Conservation (phyloP, 2,888 invertebrate genomes). For the Margaritifera margaritifera region DNA sequence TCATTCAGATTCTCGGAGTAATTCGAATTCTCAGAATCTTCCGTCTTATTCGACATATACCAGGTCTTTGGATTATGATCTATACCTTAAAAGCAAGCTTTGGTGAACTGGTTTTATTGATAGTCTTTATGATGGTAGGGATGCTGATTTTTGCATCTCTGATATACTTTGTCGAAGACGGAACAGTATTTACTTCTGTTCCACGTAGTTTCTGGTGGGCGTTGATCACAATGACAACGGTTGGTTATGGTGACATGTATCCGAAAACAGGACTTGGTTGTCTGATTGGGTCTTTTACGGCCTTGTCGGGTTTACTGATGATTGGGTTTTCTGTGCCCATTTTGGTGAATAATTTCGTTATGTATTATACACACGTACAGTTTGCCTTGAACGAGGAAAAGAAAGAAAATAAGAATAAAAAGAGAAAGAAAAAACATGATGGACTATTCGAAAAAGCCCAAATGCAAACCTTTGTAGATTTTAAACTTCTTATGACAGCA, state of each 20-base stretch:
- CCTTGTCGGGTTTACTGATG: conserved; percentile 61
- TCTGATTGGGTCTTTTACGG: conserved; percentile 61
- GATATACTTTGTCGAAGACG: conserved; percentile 64
- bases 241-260: conserved; percentile 68
- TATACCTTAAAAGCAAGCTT: conserved; percentile 65
- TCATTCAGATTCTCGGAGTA: conserved; percentile 55
- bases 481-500: too few species aligned
- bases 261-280: conserved; percentile 56
- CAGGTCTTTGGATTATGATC: conserved; percentile 65
- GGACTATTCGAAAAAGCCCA: too few species aligned
- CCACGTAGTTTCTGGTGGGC: conserved; percentile 68
- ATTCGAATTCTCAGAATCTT: conserved; percentile 63
- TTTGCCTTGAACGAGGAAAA: conserved; percentile 39
- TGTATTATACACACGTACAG: conserved; percentile 62
- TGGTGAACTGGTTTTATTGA: conserved; percentile 62
- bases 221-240: conserved; percentile 68
- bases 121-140: conserved; percentile 61
- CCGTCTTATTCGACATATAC: conserved; percentile 58
- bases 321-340: conserved; percentile 67
- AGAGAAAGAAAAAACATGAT: too few species aligned
- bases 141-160: conserved; percentile 65
- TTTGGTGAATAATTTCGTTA: conserved; percentile 67
- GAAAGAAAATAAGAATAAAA: conserved; percentile 11
- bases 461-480: too few species aligned
- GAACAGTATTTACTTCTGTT: conserved; percentile 52